phyloP scores from a whole-genome alignment of 2,797 vertebrate genomes.

The Syndactyla subalaris region DNA sequence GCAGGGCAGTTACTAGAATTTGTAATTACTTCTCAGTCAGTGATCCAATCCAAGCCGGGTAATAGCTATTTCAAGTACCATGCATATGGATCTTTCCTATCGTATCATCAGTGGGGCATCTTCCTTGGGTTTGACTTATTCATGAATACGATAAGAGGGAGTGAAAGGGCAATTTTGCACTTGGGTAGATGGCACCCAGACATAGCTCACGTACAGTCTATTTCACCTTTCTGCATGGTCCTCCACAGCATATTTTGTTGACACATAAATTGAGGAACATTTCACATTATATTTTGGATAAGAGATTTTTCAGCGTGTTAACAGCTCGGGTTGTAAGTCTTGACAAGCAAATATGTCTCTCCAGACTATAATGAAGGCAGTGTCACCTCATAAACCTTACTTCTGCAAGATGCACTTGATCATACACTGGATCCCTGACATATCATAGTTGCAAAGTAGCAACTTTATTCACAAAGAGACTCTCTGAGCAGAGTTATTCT shows the following conservation, averaged over 20 bases:
- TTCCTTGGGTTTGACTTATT: neutral
- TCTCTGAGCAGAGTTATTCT: neutral
- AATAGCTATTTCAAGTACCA: neutral
- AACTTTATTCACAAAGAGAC: neutral
- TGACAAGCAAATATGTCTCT: neutral
- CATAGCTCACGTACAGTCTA: neutral
- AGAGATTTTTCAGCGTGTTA: neutral
- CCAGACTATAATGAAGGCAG: neutral
- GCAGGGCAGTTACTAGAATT: neutral
- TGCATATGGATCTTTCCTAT: neutral
- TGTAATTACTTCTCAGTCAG: neutral
- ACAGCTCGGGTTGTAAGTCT: neutral
- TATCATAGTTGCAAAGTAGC: neutral
- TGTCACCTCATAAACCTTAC: neutral
- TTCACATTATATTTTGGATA: neutral
- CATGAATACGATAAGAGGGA: fast-evolving
- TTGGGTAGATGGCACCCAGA: neutral
- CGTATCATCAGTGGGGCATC: neutral
- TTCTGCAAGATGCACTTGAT: neutral
- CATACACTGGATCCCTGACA: neutral
- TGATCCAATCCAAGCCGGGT: neutral
- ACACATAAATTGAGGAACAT: neutral
- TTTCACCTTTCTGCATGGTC: neutral
- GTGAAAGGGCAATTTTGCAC: neutral
- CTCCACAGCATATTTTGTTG: neutral